A percentile compares a stretch with the other conserved stretches of the same genome.
These are phyloP conservation scores for Furnarius figulus DNA, from an alignment of 2,113 vertebrate species.

Conservation along the genomic window DNA sequence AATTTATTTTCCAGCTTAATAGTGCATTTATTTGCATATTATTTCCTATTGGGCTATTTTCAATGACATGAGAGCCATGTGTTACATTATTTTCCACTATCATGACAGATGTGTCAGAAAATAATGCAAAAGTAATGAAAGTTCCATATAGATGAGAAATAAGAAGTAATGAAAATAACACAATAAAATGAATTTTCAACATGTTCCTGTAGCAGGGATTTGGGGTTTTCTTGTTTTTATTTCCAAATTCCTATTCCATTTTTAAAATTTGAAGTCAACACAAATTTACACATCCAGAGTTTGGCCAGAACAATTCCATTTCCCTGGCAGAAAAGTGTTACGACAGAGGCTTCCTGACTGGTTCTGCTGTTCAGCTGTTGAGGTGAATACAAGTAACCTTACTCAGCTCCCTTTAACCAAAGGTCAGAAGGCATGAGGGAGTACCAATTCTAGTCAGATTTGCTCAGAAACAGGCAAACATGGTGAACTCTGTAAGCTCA, in stretches of 20 bases:
- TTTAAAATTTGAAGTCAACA: background rate
- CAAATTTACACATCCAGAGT: background rate
- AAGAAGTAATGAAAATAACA: background rate
- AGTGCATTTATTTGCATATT: background rate
- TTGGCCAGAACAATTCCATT: background rate
- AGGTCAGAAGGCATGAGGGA: background rate
- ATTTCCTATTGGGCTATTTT: slow-evolving; percentile 16
- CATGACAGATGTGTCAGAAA: slow-evolving; percentile 15
- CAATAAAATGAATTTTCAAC: background rate
- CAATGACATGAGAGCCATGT: background rate
- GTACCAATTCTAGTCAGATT: background rate
- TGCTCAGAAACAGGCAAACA: background rate
- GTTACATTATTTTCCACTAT: background rate
- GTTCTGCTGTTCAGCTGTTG: background rate
- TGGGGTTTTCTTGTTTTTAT: background rate
- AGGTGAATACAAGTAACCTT: background rate
- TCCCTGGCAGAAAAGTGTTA: background rate
- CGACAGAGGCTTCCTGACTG: background rate
- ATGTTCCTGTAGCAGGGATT: background rate
- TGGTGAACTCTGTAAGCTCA: background rate
- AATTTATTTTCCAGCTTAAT: slow-evolving; percentile 15
- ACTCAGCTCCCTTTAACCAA: background rate
- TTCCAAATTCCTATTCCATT: background rate
- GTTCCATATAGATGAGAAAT: background rate
- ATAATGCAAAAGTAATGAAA: slow-evolving; percentile 41